Percentiles rank a stretch among this genome's conserved stretches.
phyloP scores from a whole-genome alignment of 2,113 vertebrate genomes.

The Notothenia coriiceps region DNA sequence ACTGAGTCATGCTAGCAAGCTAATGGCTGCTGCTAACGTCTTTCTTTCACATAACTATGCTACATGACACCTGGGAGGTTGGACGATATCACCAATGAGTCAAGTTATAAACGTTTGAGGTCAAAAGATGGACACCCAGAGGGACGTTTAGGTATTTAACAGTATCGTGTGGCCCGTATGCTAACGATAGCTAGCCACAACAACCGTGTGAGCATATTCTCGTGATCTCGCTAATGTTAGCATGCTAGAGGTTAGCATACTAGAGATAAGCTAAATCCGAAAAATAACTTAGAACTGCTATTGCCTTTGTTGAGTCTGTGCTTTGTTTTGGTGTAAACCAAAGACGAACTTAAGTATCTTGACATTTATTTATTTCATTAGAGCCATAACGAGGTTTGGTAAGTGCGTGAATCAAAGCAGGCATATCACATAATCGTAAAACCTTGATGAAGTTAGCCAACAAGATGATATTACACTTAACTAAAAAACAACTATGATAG shows the following conservation, averaged over 20 bases:
- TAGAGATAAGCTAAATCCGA: constrained; percentile 21
- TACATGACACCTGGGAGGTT: not conserved
- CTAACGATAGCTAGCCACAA: constrained; percentile 19
- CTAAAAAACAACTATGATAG: not conserved
- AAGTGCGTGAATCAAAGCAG: not conserved
- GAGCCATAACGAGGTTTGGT: fast-evolving
- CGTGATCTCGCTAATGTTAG: constrained; percentile 42
- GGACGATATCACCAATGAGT: fast-evolving
- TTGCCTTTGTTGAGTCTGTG: constrained; percentile 31
- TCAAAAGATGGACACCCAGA: not conserved
- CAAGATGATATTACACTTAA: not conserved
- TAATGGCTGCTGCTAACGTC: constrained; percentile 39
- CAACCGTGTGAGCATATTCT: constrained; percentile 11
- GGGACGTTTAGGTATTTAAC: fast-evolving
- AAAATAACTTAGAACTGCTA: constrained; percentile 10
- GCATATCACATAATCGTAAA: not conserved
- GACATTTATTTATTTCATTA: not conserved
- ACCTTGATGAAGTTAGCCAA: not conserved
- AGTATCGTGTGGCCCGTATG: not conserved
- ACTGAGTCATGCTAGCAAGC: constrained; percentile 87
- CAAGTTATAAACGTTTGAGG: fast-evolving
- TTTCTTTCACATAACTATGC: not conserved
- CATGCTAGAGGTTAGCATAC: constrained; percentile 49
- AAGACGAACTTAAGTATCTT: not conserved
- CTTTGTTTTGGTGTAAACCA: constrained; percentile 34